Percentiles rank a stretch among this genome's conserved stretches.
Evolutionary conservation across 2,797 vertebrate species (phyloP).

Genomic region (Clarias pachynema): DNA sequence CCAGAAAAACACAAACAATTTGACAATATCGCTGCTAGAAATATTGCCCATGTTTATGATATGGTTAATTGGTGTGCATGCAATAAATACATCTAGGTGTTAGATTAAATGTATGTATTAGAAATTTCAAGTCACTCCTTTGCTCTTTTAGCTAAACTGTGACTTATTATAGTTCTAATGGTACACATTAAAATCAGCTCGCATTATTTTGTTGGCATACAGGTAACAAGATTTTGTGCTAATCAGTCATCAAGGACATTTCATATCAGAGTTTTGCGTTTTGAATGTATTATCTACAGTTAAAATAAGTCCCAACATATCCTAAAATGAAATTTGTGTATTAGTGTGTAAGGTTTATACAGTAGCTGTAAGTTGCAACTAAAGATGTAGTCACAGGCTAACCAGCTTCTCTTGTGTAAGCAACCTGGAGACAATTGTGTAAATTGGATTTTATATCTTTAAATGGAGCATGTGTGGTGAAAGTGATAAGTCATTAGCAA

Average conservation of each 20-base stretch:
- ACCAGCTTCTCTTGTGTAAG: not conserved
- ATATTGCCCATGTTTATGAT: not conserved
- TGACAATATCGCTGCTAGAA: not conserved
- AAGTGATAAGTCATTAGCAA: slow-evolving; percentile 62
- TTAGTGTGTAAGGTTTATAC: not conserved
- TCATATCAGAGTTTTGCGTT: not conserved
- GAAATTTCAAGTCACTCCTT: not conserved
- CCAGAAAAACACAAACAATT: not conserved
- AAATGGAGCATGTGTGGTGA: slow-evolving; percentile 64
- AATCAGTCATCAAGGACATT: not conserved
- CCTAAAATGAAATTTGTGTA: not conserved
- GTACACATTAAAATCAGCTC: not conserved
- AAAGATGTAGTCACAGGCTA: not conserved
- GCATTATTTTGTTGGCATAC: not conserved
- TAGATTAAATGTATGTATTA: not conserved
- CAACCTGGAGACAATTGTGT: not conserved
- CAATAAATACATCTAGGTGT: no score
- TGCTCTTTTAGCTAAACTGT: not conserved
- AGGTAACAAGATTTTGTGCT: not conserved
- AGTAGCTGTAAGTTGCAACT: not conserved
- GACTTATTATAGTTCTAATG: not conserved
- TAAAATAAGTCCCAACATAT: not conserved
- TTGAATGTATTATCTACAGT: not conserved
- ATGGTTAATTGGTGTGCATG: not conserved
- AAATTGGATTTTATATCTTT: slow-evolving; percentile 71